Evolutionary conservation across 2,888 invertebrate genomes (phyloP), one percentile per base, ranked within the genome.

Genomic region (Cheilosia variabilis): DNA sequence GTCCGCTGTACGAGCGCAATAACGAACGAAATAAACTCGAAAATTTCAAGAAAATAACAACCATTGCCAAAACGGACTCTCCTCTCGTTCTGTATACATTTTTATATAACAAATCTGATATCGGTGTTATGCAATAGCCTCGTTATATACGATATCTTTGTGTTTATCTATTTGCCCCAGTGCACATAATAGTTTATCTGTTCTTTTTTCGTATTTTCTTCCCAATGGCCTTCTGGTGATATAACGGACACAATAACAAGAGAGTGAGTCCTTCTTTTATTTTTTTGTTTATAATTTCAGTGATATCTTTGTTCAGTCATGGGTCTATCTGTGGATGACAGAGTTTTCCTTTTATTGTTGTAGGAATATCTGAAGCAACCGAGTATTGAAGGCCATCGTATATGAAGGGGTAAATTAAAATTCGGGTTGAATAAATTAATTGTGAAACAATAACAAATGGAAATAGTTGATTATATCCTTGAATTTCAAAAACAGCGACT

Each of bases 21-120:
- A 79, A 84, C 75, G 69, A 76, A 76, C 72, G 76, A 72, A 77
- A 86, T 86, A 80, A 86, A 76, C 76, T 81, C 55, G 52, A 72
- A 76, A 68, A 63, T 75, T 68, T 76, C 57, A 37, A 75, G 53
- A 58, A 77, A 66, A 86, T 72, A 76, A 62, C 76, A 50, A 58
- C 66, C 86, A 65, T 58, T 86, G 86, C 86, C 86, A 86, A 86
- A 86, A 86, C 43, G 58, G 19, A 53, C 63, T 66, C 52, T 78
- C 27, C 60, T 55, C 66, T 58, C 72, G 10, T 71, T 66, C 6
- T 37, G 19, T 43, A 19, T 41, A 27, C 22, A 53, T 66, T 53
- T 69, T 73, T 52, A 50, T 68, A 75, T 55, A 53, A 68, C 17
- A 58, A 57, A 65, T 75, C 60, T 66, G 63, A 71, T 80, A 75